Evolutionary conservation across 2,797 vertebrate genomes (phyloP), one percentile per base, ranked within the genome.

Genomic region (Tolypeutes matacus): DNA sequence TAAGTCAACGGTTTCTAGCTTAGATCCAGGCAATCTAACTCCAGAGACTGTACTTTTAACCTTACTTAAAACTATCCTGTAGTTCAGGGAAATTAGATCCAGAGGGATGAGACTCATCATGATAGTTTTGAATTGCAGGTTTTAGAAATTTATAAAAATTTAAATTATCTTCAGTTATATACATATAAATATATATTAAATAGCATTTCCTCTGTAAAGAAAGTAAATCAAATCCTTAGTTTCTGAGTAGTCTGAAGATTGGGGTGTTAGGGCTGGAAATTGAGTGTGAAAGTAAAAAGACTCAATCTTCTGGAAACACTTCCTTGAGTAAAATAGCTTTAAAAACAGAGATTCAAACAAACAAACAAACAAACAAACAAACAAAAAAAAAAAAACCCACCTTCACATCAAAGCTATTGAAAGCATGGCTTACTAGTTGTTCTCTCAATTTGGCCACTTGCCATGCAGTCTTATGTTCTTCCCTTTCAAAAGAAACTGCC

Each of bases 1-100:
- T 29, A 27, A 4, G 3, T 39, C n/a, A 62, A 31, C 1, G 39
- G 2, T 4, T 58, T 18, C 25, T 46, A 15, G 2, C n/a, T 1
- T 73, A 64, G 90, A 58, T 62, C 6, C 70, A 23, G 10, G 25
- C 4, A 12, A 15, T 13, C 7, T 7, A 58, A 62, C 17, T 31
- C 11, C 0, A 7, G 1, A 69, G 11, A 3, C 11, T 5, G 29
- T 25, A 31, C 2, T 58, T 25, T 25, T 46, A 15, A 1, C 15
- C 15, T 23, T 10, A 5, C 3, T 1, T 64, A 15, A n/a, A 31
- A 7, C 2, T 21, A 1, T 58, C 15, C 7, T 67, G 4, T 25
- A 20, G 10, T 56, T 69, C 10, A n/a, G 42, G 29, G 23, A 62
- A 42, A 46, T 46, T 11, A 46, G 5, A 46, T 46, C 46, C 46